These are phyloP conservation scores for Silvanus unidentatus DNA, from an alignment of 2,888 invertebrate genomes.

Conservation along the genomic window DNA sequence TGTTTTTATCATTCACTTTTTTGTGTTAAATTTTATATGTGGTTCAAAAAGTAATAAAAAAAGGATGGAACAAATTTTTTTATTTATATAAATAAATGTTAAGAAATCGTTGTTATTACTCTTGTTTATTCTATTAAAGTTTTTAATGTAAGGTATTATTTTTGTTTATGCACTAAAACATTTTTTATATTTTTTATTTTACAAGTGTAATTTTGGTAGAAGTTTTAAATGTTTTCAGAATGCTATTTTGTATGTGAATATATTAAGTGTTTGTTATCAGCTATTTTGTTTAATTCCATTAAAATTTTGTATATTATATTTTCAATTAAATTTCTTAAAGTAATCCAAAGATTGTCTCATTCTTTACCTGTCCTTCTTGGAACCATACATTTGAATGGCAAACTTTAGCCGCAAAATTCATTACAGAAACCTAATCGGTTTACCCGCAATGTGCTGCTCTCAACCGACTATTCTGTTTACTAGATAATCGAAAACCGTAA, in stretches of 20 bases:
- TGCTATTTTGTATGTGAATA: slow-evolving; percentile 40
- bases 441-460: too few relatives aligned
- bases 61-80: too few relatives aligned
- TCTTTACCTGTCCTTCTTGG: too few relatives aligned
- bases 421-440: too few relatives aligned
- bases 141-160: slow-evolving; percentile 41
- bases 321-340: slow-evolving; percentile 26
- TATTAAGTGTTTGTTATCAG: slow-evolving; percentile 40
- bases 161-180: slow-evolving; percentile 39
- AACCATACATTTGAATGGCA: too few relatives aligned
- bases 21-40: too few relatives aligned
- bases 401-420: too few relatives aligned
- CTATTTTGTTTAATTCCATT: slow-evolving; percentile 39
- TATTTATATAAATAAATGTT: slow-evolving; percentile 38
- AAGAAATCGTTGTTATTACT: slow-evolving; percentile 43
- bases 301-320: slow-evolving; percentile 35
- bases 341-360: too few relatives aligned
- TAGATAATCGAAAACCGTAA: slow-evolving; percentile 53
- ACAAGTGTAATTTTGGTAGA: slow-evolving; percentile 21
- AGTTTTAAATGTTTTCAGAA: slow-evolving; percentile 36
- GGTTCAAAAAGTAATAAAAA: too few relatives aligned
- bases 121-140: slow-evolving; percentile 46
- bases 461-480: slow-evolving; percentile 27
- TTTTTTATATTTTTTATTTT: slow-evolving; percentile 18
- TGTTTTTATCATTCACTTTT: too few relatives aligned